Conservation (phyloP, 2,113 vertebrate species). For the Spea multiplicata region DNA sequence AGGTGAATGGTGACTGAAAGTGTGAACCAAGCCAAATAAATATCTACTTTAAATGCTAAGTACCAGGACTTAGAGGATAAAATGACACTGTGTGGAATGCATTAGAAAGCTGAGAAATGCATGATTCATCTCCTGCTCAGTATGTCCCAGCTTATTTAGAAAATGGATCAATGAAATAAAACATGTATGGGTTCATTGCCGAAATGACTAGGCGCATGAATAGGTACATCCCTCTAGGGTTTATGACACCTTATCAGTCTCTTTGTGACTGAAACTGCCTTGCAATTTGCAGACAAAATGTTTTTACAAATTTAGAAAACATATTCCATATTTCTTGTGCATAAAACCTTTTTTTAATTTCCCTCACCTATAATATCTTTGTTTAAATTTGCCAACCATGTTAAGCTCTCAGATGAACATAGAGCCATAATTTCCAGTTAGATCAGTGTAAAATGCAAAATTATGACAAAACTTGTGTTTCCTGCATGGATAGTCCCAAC, state of each 20-base stretch:
- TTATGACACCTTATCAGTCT: conserved; percentile 7
- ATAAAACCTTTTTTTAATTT: too few relatives aligned
- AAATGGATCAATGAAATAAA: conserved; percentile 43
- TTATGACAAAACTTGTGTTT: too few relatives aligned
- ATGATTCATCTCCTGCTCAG: conserved; percentile 19
- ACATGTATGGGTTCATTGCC: conserved; percentile 44
- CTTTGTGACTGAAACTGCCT: conserved; percentile 14
- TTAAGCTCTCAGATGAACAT: background rate
- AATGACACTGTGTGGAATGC: conserved; percentile 41
- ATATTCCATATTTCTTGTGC: background rate
- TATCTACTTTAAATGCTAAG: conserved; percentile 49
- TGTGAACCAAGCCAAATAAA: conserved; percentile 38
- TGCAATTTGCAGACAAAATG: background rate
- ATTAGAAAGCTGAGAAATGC: conserved; percentile 15
- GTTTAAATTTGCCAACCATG: background rate
- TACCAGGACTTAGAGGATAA: conserved; percentile 45
- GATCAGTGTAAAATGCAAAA: too few relatives aligned
- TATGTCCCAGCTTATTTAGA: conserved; percentile 30
- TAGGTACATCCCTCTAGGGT: conserved; percentile 23
- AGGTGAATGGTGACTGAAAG: conserved; percentile 35
- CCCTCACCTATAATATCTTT: background rate
- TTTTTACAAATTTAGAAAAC: background rate
- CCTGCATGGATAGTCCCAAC: too few relatives aligned
- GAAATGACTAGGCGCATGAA: conserved; percentile 26
- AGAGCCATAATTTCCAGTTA: too few relatives aligned